These are phyloP conservation scores for Apomyelois bistriatella DNA, from an alignment of 2,888 invertebrate species.

Conservation along the genomic window DNA sequence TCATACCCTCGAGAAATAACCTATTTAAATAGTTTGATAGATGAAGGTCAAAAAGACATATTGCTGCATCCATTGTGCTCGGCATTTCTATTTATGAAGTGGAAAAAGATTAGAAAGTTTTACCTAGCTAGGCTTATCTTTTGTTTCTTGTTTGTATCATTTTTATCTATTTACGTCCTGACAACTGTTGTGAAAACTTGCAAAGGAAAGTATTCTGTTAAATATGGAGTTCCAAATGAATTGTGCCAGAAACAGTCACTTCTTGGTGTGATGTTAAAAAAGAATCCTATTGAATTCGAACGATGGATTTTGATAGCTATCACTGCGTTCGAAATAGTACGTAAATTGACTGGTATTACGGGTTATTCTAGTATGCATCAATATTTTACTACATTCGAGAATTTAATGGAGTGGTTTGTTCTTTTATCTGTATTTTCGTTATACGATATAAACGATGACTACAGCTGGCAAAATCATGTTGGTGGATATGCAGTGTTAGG, in stretches of 20 bases:
- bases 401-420: slow-evolving; percentile 93
- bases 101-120: slow-evolving; percentile 94
- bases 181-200: slow-evolving; percentile 87
- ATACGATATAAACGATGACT: slow-evolving; percentile 87
- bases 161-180: slow-evolving; percentile 88
- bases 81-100: slow-evolving; percentile 92
- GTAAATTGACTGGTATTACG: slow-evolving; percentile 89
- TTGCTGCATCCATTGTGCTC: slow-evolving; percentile 92
- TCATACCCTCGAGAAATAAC: slow-evolving; percentile 92
- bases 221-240: slow-evolving; percentile 82
- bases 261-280: slow-evolving; percentile 84
- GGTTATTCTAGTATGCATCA: slow-evolving; percentile 89
- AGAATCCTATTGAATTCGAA: slow-evolving; percentile 89
- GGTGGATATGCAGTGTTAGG: slow-evolving; percentile 92
- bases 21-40: slow-evolving; percentile 91
- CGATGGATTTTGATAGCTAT: slow-evolving; percentile 89
- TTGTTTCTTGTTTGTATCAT: slow-evolving; percentile 88
- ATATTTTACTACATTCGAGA: slow-evolving; percentile 90
- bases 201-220: slow-evolving; percentile 70
- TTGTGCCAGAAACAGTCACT: slow-evolving; percentile 87
- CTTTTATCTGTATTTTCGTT: slow-evolving; percentile 90
- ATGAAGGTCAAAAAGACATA: slow-evolving; percentile 93
- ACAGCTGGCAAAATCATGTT: slow-evolving; percentile 92
- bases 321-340: slow-evolving; percentile 86
- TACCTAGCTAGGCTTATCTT: slow-evolving; percentile 90